These are phyloP conservation scores for Phainopepla nitens DNA, from an alignment of 2,113 vertebrate species.

Conservation along the genomic window DNA sequence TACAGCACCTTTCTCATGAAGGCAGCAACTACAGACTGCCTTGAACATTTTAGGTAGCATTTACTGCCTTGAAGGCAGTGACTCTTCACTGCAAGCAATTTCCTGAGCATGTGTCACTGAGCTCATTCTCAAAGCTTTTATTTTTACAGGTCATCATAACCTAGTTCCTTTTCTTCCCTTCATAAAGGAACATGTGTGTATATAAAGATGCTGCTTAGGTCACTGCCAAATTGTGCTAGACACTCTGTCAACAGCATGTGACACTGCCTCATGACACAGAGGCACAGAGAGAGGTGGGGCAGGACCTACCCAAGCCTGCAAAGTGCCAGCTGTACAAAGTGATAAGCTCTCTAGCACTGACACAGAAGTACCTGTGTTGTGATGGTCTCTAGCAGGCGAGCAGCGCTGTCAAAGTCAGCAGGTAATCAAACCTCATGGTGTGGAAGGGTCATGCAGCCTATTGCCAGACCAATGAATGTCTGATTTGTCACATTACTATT, in stretches of 20 bases:
- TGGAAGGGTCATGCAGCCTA: not conserved
- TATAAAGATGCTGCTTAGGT: not conserved
- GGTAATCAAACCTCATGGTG: not conserved
- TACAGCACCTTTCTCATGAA: not conserved
- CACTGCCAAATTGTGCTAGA: not conserved
- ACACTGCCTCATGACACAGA: not conserved
- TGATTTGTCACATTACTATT: not conserved
- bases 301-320: not conserved
- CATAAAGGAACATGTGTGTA: not conserved
- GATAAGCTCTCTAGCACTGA: not conserved
- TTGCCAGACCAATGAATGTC: not conserved
- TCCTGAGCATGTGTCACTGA: not conserved
- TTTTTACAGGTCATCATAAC: conserved; percentile 8
- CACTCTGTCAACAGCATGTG: not conserved
- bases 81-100: not conserved
- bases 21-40: not conserved
- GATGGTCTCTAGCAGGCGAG: not conserved
- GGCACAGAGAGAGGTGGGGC: not conserved
- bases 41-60: not conserved
- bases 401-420: not conserved
- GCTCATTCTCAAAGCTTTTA: conserved; percentile 29
- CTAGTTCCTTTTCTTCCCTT: not conserved
- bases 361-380: not conserved
- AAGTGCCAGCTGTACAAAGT: not conserved
- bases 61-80: not conserved